Base-by-base conservation (phyloP, 2,113 vertebrate species). In the Enhydra lutris region DNA sequence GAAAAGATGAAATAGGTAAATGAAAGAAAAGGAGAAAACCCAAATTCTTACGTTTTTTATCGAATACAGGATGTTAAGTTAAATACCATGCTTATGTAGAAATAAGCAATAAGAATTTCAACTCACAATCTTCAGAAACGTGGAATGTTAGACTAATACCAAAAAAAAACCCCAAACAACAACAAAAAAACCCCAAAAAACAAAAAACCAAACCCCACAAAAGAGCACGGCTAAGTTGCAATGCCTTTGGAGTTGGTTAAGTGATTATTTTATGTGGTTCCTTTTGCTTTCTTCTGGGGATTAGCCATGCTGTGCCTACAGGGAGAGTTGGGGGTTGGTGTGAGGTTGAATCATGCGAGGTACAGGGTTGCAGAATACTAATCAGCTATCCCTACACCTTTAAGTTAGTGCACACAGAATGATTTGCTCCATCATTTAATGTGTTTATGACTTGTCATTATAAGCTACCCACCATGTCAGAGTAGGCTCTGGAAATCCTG, bases 391-490 rank as follows among this genome's bases (percentile, higher is more conserved):
- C 97, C 97, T 96, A 93, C 29, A 55, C n/a, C 61, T 97, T 94
- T 18, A 93, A 23, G 88, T 96, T 95, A 97, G 98, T 31, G 47
- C 89, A 79, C 96, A 79, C 73, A 95, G 81, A 83, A 96, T 29
- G 34, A 78, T 89, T 55, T 88, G 93, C 67, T 91, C 85, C 65
- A 36, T 39, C 61, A 52, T 26, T 97, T 12, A 6, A 21, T 42
- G 55, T 67, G 74, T 97, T 98, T 97, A 98, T 24, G 98, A 8
- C 80, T 98, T 98, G 63, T 99, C 98, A 96, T 99, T 99, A 98
- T 99, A 99, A 97, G 99, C 99, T 99, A 99, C 99, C 99, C 99
- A 99, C 99, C 99, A 99, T 98, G 99, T 99, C 98, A 99, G 98
- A 96, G 98, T 98, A 98, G 99, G 99, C 98, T 99, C 99, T 98